Base-by-base conservation (phyloP, 2,113 vertebrate species). In the Channa maculata region DNA sequence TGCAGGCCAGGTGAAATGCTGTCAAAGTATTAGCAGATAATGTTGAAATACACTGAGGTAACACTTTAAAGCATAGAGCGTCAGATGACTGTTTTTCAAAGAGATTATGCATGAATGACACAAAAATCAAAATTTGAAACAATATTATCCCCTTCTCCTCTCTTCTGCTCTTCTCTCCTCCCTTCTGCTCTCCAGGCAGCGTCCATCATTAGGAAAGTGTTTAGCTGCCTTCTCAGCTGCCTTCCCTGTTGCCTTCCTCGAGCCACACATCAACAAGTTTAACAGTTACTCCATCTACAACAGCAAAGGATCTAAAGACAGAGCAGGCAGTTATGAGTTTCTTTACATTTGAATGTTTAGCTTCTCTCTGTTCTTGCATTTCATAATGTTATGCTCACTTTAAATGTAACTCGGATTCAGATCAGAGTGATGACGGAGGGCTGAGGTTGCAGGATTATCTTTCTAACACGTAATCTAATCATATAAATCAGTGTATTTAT, bases 231-330 rank as follows among this genome's bases (percentile, higher is more conserved):
- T 99, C 74, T 95, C 97, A 1, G 94, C 95, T 44, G 97, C 97
- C 11, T 98, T 99, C 51, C 97, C 97, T 1, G 97, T 99, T 33
- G 96, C 97, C 1, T 99, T 98, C 88, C 92, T 99, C 58, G 97
- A 99, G 91, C 97, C 96, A 65, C 94, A 96, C 58, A 93, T 97
- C 15, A 95, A 98, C 91, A 96, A 95, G 60, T 96, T 97, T 83
- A 99, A 99, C 74, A 83, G 81, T 61, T 96, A 94, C 88, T 99
- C 97, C 39, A 96, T 98, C 90, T 99, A 97, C 92, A 99, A 97
- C 79, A 96, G 93, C 7, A 97, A 95, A 91, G 93, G 94, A 70
- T 83, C 93, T 0, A 92, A 94, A 75, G 96, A 98, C 38, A 93
- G 95, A 90, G 83, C 94, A 89, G 96, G 97, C 98, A 65, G 12